Conservation (phyloP, 2,888 invertebrate genomes). For the Caenorhabditis sulstoni region DNA sequence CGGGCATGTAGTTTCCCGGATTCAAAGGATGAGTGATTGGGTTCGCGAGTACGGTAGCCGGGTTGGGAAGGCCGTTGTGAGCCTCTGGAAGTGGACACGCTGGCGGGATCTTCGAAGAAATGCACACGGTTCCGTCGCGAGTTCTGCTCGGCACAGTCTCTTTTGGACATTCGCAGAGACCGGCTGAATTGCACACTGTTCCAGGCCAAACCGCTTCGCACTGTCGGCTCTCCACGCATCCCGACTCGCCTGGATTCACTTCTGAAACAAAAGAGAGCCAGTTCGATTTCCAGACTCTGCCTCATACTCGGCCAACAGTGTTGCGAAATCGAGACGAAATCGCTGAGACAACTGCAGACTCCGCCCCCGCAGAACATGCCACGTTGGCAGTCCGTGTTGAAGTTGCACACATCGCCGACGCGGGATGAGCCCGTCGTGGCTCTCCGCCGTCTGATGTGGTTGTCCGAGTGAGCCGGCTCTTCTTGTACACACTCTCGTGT, state of each 20-base stretch:
- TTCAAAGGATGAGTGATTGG: constrained; percentile 74
- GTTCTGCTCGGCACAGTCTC: constrained; percentile 70
- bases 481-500: constrained; percentile 65
- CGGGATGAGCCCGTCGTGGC: constrained; percentile 66
- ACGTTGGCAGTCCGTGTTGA: constrained; percentile 78
- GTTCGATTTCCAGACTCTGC: no score
- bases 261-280: constrained; percentile 63
- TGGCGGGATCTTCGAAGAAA: constrained; percentile 73
- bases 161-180: constrained; percentile 77
- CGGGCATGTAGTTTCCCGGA: constrained; percentile 77
- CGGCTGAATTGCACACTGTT: constrained; percentile 71
- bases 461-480: constrained; percentile 28
- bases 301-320: constrained; percentile 79
- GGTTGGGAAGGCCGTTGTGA: constrained; percentile 73
- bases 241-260: constrained; percentile 78
- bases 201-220: constrained; percentile 79
- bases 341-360: constrained; percentile 74
- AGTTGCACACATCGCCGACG: constrained; percentile 76
- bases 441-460: constrained; percentile 34
- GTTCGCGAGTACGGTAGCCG: constrained; percentile 77
- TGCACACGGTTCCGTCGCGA: constrained; percentile 76
- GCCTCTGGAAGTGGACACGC: constrained; percentile 77
- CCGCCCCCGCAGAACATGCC: constrained; percentile 80
- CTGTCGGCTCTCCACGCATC: constrained; percentile 77
- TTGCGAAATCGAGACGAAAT: constrained; percentile 76